Conservation (phyloP, 2,888 invertebrate species). For the Bellardia pandia region DNA sequence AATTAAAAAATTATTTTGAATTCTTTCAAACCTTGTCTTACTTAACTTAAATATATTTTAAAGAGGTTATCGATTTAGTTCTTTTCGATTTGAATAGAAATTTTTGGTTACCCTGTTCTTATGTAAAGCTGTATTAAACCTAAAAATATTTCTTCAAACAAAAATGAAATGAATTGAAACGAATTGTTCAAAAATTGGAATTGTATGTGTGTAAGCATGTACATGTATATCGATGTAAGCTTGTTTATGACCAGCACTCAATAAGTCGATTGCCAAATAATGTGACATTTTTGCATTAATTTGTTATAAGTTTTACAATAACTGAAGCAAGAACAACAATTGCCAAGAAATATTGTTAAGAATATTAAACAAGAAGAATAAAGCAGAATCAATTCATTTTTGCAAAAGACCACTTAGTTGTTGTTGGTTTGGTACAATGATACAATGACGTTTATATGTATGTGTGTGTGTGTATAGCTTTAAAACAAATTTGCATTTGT, state of each 20-base stretch:
- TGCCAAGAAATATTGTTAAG: constrained; percentile 54
- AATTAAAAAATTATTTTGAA: too few species aligned
- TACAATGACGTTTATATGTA: neutral
- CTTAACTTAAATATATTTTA: too few species aligned
- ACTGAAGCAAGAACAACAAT: constrained; percentile 41
- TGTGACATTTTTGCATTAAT: constrained; percentile 72
- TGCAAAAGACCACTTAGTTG: neutral
- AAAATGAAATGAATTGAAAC: constrained; percentile 35
- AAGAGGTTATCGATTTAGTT: too few species aligned
- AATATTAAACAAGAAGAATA: neutral
- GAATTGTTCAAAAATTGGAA: neutral
- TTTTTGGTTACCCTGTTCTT: neutral
- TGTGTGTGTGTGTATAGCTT: neutral
- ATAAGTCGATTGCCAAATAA: constrained; percentile 69
- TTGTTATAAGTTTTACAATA: constrained; percentile 65
- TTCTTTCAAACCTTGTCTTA: too few species aligned
- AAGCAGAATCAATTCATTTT: neutral
- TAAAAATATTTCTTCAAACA: neutral
- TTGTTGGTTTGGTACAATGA: too few species aligned
- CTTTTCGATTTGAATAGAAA: too few species aligned
- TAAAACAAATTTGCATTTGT: constrained; percentile 38
- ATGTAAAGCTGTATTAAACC: constrained; percentile 7
- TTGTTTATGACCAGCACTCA: constrained; percentile 53
- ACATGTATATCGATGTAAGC: neutral
- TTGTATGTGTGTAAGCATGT: neutral